phyloP scores from a whole-genome alignment of 2,888 invertebrate genomes.

The Cephus runcator region DNA sequence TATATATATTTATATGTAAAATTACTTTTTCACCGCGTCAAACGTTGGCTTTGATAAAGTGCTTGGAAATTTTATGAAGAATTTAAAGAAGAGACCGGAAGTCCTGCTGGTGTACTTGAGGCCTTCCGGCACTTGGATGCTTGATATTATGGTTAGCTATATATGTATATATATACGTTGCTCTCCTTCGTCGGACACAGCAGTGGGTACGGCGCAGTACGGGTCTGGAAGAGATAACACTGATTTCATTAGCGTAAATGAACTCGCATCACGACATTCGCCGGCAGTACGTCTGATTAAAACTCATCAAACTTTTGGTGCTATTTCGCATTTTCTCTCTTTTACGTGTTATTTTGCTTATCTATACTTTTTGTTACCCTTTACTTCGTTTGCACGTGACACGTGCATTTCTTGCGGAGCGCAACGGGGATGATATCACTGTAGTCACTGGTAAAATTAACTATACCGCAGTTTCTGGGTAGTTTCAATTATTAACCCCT shows the following conservation, averaged over 20 bases:
- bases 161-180: neutral
- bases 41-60: neutral
- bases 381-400: neutral
- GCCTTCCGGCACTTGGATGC: conserved; percentile 22
- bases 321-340: conserved; percentile 26
- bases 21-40: conserved; percentile 52
- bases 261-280: conserved; percentile 53
- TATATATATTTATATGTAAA: conserved; percentile 37
- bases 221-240: conserved; percentile 56
- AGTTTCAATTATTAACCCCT: neutral
- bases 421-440: neutral
- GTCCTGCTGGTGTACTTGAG: conserved; percentile 15
- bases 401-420: neutral
- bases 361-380: neutral
- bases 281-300: conserved; percentile 56
- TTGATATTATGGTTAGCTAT: conserved; percentile 32
- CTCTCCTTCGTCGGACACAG: neutral
- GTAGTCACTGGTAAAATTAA: neutral
- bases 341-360: neutral
- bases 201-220: conserved; percentile 30
- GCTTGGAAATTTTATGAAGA: neutral
- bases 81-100: neutral
- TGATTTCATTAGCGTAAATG: conserved; percentile 64
- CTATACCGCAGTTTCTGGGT: neutral
- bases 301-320: conserved; percentile 59